phyloP scores from a whole-genome alignment of 23 tunicate species.

The Aplidium turbinatum region DNA sequence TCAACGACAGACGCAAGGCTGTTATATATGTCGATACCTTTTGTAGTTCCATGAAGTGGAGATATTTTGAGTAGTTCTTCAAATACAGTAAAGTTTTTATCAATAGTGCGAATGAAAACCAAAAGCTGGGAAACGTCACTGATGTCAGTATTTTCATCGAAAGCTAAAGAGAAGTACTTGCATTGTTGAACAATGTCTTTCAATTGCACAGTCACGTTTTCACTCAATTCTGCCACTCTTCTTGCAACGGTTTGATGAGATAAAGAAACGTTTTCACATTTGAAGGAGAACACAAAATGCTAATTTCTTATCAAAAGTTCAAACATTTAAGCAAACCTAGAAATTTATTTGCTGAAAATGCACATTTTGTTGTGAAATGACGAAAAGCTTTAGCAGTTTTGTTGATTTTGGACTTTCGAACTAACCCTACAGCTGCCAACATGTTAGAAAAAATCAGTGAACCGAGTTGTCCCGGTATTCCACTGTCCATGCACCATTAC shows the following conservation, averaged over 20 bases:
- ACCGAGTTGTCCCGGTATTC: too few relatives aligned
- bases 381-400: too few relatives aligned
- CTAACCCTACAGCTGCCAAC: too few relatives aligned
- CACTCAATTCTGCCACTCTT: conserved; percentile 22
- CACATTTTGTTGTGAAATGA: too few relatives aligned
- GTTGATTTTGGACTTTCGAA: too few relatives aligned
- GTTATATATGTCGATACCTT: conserved; percentile 51
- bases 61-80: conserved; percentile 41
- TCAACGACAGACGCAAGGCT: conserved; percentile 24
- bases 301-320: too few relatives aligned
- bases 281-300: too few relatives aligned
- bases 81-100: conserved; percentile 45
- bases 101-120: conserved; percentile 32
- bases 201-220: conserved; percentile 25
- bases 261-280: conserved; percentile 33
- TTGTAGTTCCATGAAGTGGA: conserved; percentile 33
- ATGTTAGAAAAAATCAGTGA: too few relatives aligned
- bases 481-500: too few relatives aligned
- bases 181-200: conserved; percentile 23
- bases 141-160: conserved; percentile 58
- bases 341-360: too few relatives aligned
- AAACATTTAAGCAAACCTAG: too few relatives aligned
- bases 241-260: conserved; percentile 59
- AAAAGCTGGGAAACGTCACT: conserved; percentile 46
- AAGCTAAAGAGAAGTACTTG: conserved; percentile 49